A percentile compares a stretch with the other conserved stretches of the same genome.
phyloP scores from a whole-genome alignment of 2,888 invertebrate genomes.

The Drosophila trichaetosa region DNA sequence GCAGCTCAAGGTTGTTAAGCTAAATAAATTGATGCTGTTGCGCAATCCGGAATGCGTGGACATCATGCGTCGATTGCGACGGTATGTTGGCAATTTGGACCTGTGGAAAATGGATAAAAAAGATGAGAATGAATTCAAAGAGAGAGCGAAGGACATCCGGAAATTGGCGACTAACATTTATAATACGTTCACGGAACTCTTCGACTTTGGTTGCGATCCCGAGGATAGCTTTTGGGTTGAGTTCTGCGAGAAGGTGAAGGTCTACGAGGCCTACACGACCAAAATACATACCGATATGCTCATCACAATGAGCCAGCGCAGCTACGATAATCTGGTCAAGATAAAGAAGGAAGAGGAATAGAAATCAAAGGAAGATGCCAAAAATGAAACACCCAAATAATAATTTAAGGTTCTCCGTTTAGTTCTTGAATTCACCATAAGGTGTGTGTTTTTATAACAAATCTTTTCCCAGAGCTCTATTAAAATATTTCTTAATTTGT shows the following conservation, averaged over 20 bases:
- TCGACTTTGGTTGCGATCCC: slow-evolving; percentile 86
- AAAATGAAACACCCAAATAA: slow-evolving; percentile 13
- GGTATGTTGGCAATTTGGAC: slow-evolving; percentile 92
- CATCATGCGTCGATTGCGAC: slow-evolving; percentile 90
- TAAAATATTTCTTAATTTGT: background rate
- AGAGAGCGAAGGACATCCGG: slow-evolving; percentile 89
- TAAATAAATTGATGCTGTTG: slow-evolving; percentile 90
- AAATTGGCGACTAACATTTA: slow-evolving; percentile 88
- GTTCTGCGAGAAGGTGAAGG: slow-evolving; percentile 89
- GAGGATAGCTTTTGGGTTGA: slow-evolving; percentile 90
- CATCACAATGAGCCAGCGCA: slow-evolving; percentile 78
- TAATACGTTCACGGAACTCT: slow-evolving; percentile 86
- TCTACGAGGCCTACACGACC: slow-evolving; percentile 89
- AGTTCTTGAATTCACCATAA: slow-evolving; percentile 40
- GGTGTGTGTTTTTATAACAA: slow-evolving; percentile 7
- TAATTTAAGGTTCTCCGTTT: background rate
- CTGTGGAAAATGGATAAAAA: slow-evolving; percentile 90
- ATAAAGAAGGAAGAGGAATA: slow-evolving; percentile 37
- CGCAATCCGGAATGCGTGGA: slow-evolving; percentile 92
- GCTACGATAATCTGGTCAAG: slow-evolving; percentile 70
- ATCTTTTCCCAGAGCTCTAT: too few species aligned
- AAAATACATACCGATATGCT: slow-evolving; percentile 85
- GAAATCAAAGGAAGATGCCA: background rate
- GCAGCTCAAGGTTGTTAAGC: slow-evolving; percentile 85
- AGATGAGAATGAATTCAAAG: slow-evolving; percentile 88